Evolutionary conservation across 2,797 vertebrate genomes (phyloP).

Genomic region (Pipistrellus pipistrellus): DNA sequence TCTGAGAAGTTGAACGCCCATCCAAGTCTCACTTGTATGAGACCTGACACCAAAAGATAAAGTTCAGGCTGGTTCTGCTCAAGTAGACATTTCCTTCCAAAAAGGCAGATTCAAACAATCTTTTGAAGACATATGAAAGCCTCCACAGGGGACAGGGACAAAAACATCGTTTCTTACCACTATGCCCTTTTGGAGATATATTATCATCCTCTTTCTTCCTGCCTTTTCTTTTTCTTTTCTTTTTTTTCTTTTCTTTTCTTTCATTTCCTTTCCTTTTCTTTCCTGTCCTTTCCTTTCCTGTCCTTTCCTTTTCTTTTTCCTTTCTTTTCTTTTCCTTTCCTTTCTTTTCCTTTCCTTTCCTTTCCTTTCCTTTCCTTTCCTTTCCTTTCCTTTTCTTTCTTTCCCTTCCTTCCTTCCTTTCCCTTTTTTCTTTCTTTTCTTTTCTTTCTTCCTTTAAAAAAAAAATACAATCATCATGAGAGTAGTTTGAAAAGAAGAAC

Average conservation of each 20-base stretch:
- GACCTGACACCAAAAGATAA: neutral
- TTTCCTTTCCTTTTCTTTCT: too few species aligned
- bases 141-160: neutral
- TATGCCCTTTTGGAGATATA: neutral
- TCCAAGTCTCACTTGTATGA: neutral
- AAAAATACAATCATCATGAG: neutral
- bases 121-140: neutral
- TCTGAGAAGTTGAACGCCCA: neutral
- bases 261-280: accelerated
- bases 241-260: too few species aligned
- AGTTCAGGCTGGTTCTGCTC: neutral
- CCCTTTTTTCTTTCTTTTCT: too few species aligned
- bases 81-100: neutral
- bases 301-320: too few species aligned
- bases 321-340: too few species aligned
- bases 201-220: too few species aligned
- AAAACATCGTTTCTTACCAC: neutral
- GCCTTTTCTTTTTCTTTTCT: too few species aligned
- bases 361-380: neutral
- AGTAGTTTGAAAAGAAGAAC: neutral
- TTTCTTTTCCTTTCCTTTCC: too few species aligned
- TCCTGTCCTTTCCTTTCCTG: too few species aligned
- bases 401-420: too few species aligned
- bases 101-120: neutral
- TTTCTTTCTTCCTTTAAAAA: neutral